phyloP scores from a whole-genome alignment of 1,140 invertebrate genomes.

The Adelges cooleyi region DNA sequence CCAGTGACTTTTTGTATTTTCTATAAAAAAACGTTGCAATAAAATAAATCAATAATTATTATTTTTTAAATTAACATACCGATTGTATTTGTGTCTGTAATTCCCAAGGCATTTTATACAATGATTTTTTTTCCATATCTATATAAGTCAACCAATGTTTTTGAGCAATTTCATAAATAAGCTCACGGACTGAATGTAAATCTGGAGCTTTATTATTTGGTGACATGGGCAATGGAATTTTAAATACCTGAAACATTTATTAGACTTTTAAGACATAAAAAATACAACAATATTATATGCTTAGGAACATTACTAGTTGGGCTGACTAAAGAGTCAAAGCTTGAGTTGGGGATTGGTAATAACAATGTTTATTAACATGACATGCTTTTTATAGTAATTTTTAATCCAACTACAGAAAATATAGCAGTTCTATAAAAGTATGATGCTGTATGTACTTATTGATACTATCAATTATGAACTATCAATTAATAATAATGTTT shows the following conservation, averaged over 20 bases:
- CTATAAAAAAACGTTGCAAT: slow-evolving; percentile 29
- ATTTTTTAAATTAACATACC: slow-evolving; percentile 6
- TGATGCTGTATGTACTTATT: no score
- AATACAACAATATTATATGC: no score
- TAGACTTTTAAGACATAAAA: background rate
- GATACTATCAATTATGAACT: no score
- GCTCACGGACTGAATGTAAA: slow-evolving; percentile 60
- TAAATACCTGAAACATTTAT: slow-evolving; percentile 10
- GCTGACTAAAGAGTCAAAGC: no score
- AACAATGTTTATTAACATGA: no score
- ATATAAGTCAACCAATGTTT: slow-evolving; percentile 85
- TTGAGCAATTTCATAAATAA: slow-evolving; percentile 72
- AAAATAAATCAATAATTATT: background rate
- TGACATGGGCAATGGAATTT: slow-evolving; percentile 42
- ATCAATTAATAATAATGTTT: no score
- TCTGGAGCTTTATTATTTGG: slow-evolving; percentile 71
- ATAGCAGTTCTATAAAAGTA: no score
- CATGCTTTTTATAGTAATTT: no score
- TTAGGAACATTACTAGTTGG: no score
- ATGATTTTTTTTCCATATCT: slow-evolving; percentile 74
- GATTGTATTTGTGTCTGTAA: slow-evolving; percentile 90
- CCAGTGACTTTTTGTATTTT: slow-evolving; percentile 94
- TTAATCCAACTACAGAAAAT: no score
- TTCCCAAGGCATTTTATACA: slow-evolving; percentile 75
- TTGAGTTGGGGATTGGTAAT: no score